Evolutionary conservation across 2,797 vertebrate species (phyloP).

Genomic region (Schizothorax lantsangensis): DNA sequence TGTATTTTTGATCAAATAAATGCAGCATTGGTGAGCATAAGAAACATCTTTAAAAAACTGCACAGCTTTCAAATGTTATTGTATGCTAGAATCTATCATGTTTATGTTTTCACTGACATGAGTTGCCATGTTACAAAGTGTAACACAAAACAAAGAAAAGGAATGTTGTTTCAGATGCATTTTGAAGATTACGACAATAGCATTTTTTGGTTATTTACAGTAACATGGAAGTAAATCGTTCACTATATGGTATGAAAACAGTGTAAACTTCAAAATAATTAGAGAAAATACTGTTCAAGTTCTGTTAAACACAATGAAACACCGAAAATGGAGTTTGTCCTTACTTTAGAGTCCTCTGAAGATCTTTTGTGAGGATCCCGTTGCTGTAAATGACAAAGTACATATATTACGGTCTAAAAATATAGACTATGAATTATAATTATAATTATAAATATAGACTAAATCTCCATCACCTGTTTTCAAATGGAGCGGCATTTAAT

Average conservation of each 20-base stretch:
- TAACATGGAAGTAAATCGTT: not conserved
- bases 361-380: slow-evolving; percentile 81
- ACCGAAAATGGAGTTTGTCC: slow-evolving; percentile 27
- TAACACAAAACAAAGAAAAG: not conserved
- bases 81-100: not conserved
- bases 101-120: not conserved
- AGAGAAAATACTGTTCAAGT: not conserved
- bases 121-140: not conserved
- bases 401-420: slow-evolving; percentile 23
- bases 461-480: no score
- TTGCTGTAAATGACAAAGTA: slow-evolving; percentile 70
- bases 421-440: not conserved
- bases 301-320: not conserved
- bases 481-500: no score
- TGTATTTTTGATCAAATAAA: not conserved
- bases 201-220: not conserved
- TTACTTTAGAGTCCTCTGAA: slow-evolving; percentile 83
- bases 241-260: not conserved
- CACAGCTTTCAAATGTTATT: not conserved
- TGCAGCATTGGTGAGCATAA: not conserved
- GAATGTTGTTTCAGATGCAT: not conserved
- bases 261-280: no score
- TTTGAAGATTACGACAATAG: not conserved
- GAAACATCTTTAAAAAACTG: not conserved
- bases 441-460: no score